A percentile compares a stretch with the other conserved stretches of the same genome.
These are phyloP conservation scores for Probaryconus sp. DNA, from an alignment of 1,140 invertebrate genomes.

Conservation along the genomic window DNA sequence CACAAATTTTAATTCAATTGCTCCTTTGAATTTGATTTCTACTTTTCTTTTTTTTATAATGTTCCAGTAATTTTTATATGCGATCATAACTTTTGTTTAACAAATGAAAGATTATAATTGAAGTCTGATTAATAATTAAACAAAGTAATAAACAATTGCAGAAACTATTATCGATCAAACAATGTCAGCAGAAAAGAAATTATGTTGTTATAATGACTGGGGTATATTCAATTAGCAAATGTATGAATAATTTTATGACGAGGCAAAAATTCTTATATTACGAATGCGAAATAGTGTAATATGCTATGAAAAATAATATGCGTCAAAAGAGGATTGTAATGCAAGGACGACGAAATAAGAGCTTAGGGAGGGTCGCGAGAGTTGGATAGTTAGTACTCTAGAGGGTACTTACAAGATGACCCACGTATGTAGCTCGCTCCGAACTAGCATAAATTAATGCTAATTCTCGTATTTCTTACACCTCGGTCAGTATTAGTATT, in stretches of 20 bases:
- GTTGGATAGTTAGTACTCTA: conserved; percentile 55
- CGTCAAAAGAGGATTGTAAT: conserved; percentile 53
- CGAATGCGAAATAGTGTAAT: conserved; percentile 10
- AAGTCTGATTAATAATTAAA: no score
- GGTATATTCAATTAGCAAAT: background rate
- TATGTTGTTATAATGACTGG: no score
- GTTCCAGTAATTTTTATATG: no score
- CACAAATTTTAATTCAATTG: no score
- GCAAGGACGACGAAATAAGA: conserved; percentile 52
- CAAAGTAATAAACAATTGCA: no score
- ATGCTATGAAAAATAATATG: conserved; percentile 43
- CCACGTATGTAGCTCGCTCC: conserved; percentile 40
- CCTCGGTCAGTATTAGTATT: conserved; percentile 39
- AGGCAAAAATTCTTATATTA: conserved; percentile 22
- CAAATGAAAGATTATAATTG: no score
- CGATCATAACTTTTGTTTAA: no score
- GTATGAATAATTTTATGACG: conserved; percentile 5
- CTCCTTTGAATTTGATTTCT: no score
- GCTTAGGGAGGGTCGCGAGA: conserved; percentile 43
- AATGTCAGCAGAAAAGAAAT: no score
- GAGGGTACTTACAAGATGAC: conserved; percentile 58
- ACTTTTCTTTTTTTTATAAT: no score
- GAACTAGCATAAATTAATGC: conserved; percentile 57
- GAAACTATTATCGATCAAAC: no score
- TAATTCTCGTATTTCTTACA: conserved; percentile 54